Percentiles rank a stretch among this genome's conserved stretches.
phyloP scores from a whole-genome alignment of 2,797 vertebrate species.

The Sorex maritimensis region DNA sequence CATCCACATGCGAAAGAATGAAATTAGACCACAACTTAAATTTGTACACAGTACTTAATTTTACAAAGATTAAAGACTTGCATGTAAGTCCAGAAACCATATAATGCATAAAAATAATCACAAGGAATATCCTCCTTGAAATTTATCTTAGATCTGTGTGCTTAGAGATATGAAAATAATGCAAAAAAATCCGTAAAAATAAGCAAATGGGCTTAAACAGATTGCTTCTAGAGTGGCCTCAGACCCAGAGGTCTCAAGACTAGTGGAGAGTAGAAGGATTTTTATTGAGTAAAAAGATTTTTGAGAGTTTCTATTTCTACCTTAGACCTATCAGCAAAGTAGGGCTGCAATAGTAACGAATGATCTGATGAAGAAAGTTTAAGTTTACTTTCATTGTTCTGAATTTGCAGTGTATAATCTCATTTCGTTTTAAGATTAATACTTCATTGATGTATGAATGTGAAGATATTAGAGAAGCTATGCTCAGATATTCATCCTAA shows the following conservation, averaged over 20 bases:
- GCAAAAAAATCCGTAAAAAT: too few relatives aligned
- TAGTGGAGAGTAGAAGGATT: slow-evolving; percentile 72
- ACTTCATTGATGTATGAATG: slow-evolving; percentile 79
- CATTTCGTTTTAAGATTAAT: slow-evolving; percentile 84
- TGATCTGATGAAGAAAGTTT: slow-evolving; percentile 70
- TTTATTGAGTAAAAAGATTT: slow-evolving; percentile 18
- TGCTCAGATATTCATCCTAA: slow-evolving; percentile 78
- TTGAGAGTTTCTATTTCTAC: slow-evolving; percentile 76
- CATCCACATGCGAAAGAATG: too few relatives aligned
- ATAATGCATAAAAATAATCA: too few relatives aligned
- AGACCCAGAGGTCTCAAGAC: slow-evolving; percentile 72
- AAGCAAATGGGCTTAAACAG: slow-evolving; percentile 68
- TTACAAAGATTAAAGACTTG: too few relatives aligned
- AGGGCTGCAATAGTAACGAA: slow-evolving; percentile 78
- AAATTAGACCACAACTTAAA: too few relatives aligned
- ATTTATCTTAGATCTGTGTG: too few relatives aligned
- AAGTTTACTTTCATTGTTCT: slow-evolving; percentile 84
- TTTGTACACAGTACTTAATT: too few relatives aligned
- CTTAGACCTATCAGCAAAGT: slow-evolving; percentile 79
- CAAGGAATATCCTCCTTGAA: too few relatives aligned
- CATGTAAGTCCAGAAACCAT: too few relatives aligned
- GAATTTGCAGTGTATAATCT: slow-evolving; percentile 83
- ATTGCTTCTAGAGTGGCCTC: slow-evolving; percentile 68
- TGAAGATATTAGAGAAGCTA: slow-evolving; percentile 82
- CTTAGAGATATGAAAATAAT: too few relatives aligned